Conservation (phyloP, 2,888 invertebrate genomes). For the Aspidiotus rigidus region DNA sequence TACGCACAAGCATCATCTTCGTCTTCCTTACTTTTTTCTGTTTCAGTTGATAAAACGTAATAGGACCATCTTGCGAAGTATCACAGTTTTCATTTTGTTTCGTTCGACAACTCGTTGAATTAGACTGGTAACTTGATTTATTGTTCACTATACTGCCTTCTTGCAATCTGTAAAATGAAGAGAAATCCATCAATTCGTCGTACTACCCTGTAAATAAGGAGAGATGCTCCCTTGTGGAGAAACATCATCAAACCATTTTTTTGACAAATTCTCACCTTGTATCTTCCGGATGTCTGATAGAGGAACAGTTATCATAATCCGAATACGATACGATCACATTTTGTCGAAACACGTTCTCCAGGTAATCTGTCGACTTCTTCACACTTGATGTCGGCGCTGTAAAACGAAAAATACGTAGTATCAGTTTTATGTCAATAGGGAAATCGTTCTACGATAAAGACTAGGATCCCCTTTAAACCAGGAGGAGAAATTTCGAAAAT, state of each 20-base stretch:
- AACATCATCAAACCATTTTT: too few species aligned
- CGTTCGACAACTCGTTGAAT: slow-evolving; percentile 8
- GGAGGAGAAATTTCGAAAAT: too few species aligned
- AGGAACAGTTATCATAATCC: slow-evolving; percentile 34
- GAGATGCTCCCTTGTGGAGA: too few species aligned
- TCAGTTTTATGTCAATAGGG: too few species aligned
- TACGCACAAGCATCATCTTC: too few species aligned
- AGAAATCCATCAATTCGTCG: not conserved
- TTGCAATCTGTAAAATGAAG: slow-evolving; percentile 19
- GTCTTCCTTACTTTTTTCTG: slow-evolving; percentile 10
- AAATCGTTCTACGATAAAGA: too few species aligned
- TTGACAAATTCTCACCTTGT: slow-evolving; percentile 3
- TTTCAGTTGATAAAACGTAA: slow-evolving; percentile 9
- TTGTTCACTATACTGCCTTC: slow-evolving; percentile 18
- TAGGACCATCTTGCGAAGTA: slow-evolving; percentile 21
- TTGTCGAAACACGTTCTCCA: slow-evolving; percentile 48
- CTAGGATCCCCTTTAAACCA: too few species aligned
- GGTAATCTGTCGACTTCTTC: slow-evolving; percentile 60
- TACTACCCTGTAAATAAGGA: too few species aligned
- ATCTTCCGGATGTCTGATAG: slow-evolving; percentile 23
- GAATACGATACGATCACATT: slow-evolving; percentile 38
- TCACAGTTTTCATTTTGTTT: slow-evolving; percentile 27
- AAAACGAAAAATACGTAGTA: too few species aligned
- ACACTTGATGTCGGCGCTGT: slow-evolving; percentile 56
- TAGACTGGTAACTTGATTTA: slow-evolving; percentile 13